phyloP scores from a whole-genome alignment of 2,797 vertebrate species.

The Lateolabrax maculatus region DNA sequence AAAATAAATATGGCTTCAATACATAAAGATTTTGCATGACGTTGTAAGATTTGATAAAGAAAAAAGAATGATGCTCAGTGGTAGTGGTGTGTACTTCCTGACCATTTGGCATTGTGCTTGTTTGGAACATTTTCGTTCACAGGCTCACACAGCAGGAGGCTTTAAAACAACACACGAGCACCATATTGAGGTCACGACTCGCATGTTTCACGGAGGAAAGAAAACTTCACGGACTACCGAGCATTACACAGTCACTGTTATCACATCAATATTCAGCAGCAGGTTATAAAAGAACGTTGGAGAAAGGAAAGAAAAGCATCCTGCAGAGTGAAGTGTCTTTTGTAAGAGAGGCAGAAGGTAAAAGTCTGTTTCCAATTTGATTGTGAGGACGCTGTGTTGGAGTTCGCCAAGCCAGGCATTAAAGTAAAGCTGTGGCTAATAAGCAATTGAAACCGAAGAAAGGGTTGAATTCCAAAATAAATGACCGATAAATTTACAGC shows the following conservation, averaged over 20 bases:
- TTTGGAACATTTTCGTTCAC: slow-evolving; percentile 29
- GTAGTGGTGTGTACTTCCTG: background rate
- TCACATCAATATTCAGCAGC: slow-evolving; percentile 45
- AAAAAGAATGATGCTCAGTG: background rate
- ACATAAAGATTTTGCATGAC: background rate
- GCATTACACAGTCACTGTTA: slow-evolving; percentile 27
- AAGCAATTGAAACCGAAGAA: slow-evolving; percentile 71
- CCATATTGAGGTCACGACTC: slow-evolving; percentile 36
- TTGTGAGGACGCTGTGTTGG: slow-evolving; percentile 47
- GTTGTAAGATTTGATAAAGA: background rate
- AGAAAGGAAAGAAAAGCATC: slow-evolving; percentile 34
- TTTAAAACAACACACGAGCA: slow-evolving; percentile 35
- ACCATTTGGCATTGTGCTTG: slow-evolving; percentile 26
- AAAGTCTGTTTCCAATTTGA: slow-evolving; percentile 75
- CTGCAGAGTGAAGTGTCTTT: slow-evolving; percentile 45
- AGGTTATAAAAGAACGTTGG: slow-evolving; percentile 47
- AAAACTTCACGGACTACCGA: slow-evolving; percentile 22
- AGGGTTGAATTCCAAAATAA: slow-evolving; percentile 78
- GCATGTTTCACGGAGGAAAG: slow-evolving; percentile 38
- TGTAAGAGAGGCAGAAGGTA: slow-evolving; percentile 23
- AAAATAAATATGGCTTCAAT: background rate
- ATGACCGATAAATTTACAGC: slow-evolving; percentile 69
- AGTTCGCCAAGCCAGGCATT: slow-evolving; percentile 63
- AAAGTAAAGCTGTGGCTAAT: slow-evolving; percentile 70
- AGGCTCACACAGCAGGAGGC: slow-evolving; percentile 37